Conservation (phyloP, 2,797 vertebrate genomes). For the Meda fulgida region DNA sequence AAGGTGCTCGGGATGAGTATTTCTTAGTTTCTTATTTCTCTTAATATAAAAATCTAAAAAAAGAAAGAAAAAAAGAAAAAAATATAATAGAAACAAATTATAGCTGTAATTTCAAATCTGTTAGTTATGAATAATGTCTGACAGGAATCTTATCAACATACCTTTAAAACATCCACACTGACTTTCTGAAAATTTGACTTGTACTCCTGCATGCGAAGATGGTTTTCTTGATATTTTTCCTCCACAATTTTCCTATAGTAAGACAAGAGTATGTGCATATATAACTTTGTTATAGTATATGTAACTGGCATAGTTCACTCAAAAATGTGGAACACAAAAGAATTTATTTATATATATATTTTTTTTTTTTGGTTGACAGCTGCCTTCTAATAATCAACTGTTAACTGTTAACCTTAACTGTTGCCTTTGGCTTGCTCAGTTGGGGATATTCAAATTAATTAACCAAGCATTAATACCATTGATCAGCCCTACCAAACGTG, state of each 20-base stretch:
- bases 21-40: background rate
- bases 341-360: no score
- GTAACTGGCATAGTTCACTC: background rate
- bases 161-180: slow-evolving; percentile 69
- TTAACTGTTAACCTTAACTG: no score
- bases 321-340: background rate
- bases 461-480: no score
- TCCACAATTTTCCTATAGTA: slow-evolving; percentile 78
- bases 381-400: no score
- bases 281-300: background rate
- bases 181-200: slow-evolving; percentile 75
- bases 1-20: background rate
- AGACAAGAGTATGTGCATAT: background rate
- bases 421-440: no score
- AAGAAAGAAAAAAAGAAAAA: background rate
- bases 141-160: slow-evolving; percentile 62
- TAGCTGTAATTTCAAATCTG: background rate
- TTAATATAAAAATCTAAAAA: background rate
- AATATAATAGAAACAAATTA: background rate
- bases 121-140: background rate
- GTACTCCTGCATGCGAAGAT: slow-evolving; percentile 75
- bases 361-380: no score
- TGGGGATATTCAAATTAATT: no score
- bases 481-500: no score
- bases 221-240: slow-evolving; percentile 84